Base-by-base conservation (phyloP, 2,113 vertebrate species). In the Gasterosteus nipponicus region DNA sequence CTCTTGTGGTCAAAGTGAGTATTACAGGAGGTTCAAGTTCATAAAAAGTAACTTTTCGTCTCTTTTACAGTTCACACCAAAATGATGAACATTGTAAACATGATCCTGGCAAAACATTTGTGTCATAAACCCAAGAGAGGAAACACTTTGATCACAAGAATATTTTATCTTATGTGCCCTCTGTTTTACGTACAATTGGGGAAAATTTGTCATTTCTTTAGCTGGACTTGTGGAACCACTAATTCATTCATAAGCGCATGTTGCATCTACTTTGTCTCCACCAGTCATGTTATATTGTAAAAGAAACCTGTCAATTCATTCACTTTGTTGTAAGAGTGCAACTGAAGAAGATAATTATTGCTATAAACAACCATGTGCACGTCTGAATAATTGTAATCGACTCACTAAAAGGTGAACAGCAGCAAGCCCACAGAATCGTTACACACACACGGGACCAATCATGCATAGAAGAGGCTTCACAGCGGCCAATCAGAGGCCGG, bases 401-500 rank as follows among this genome's bases (percentile, higher is more conserved):
- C 19, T 19, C 47, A 51, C 47, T n/a, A 51, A n/a, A 51, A 51
- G 47, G 47, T 51, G 47, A 51, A 49, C 19, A 49, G 47, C 47
- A 51, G 47, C 19, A 51, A n/a, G 47, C 47, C 47, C 18, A 49
- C 47, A 49, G 22, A 26, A 26, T 26, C 22, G 22, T 26, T 15
- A 49, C 16, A 49, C 47, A 49, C 51, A 53, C 9, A 53, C 51
- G 3, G 12, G 10, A 33, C 49, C 54, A 51, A 53, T 54, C 39
- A 66, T 39, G 71, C 69, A 74, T 51, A 67, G 42, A 19, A 38
- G 38, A 59, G 10, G 26, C 44, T 65, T 22, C 54, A 60, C 35
- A 73, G 26, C 42, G 47, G 33, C 82, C 82, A 85, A 77, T 84
- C 74, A 74, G 35, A 63, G 41, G 10, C 42, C 51, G 38, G 56